Conservation (phyloP, 2,113 vertebrate species). For the Empidonax traillii region DNA sequence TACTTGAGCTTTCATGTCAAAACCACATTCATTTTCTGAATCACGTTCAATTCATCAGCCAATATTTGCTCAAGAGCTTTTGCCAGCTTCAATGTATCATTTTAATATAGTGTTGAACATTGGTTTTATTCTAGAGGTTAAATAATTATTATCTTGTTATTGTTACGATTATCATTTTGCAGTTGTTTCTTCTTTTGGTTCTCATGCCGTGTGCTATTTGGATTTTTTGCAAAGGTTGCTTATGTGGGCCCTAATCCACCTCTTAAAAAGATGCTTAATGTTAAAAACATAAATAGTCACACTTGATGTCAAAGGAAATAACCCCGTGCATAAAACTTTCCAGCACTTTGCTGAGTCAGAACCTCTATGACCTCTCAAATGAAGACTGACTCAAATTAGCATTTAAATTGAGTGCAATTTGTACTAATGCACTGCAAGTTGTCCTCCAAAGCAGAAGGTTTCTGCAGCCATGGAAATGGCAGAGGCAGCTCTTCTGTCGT, state of each 20-base stretch:
- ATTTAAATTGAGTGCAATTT: constrained; percentile 60
- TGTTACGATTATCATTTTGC: constrained; percentile 23
- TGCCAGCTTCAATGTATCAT: constrained; percentile 41
- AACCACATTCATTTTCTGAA: constrained; percentile 63
- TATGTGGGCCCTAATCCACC: background rate
- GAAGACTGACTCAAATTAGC: constrained; percentile 55
- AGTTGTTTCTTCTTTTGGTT: background rate
- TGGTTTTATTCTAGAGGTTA: constrained; percentile 35
- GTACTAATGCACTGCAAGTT: constrained; percentile 42
- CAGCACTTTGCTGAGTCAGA: constrained; percentile 50
- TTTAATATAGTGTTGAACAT: constrained; percentile 43
- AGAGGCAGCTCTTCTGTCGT: background rate
- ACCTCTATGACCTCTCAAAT: constrained; percentile 48
- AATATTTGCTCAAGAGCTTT: constrained; percentile 56
- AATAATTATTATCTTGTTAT: constrained; percentile 48
- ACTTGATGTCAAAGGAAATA: constrained; percentile 30
- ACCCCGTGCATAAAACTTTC: constrained; percentile 16
- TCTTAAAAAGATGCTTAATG: constrained; percentile 21
- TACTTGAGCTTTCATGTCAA: constrained; percentile 57
- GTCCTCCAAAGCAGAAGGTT: constrained; percentile 45
- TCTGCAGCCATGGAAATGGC: background rate
- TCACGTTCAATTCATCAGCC: constrained; percentile 55
- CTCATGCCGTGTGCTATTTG: background rate
- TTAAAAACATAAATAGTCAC: constrained; percentile 18
- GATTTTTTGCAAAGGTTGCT: background rate